Evolutionary conservation across 2,888 invertebrate genomes (phyloP), one percentile per base, ranked within the genome.

Genomic region (Caenorhabditis sp.): DNA sequence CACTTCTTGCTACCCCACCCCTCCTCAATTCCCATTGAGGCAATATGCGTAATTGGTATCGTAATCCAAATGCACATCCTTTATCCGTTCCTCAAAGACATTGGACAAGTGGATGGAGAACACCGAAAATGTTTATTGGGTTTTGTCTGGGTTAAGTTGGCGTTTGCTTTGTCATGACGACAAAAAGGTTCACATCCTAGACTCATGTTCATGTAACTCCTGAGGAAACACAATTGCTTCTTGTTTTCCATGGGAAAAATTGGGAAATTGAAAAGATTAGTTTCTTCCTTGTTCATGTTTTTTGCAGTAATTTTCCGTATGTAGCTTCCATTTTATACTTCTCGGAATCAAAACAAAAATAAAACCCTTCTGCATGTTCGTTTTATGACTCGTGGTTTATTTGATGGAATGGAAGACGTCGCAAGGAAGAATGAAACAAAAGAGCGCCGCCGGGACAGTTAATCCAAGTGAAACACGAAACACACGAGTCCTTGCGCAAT

Each of bases 21-120:
- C 40, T 26, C 40, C 32, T 51, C 69, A 62, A 77, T 78, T 69
- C 77, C 69, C 51, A 65, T 64, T 71, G 47, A 78, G 47, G 65
- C 72, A 80, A 80, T 80, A 74, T 72, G 51, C 40, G 53, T 81
- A 81, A 81, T 81, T 81, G 81, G 70, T 81, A 77, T 81, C 76
- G 76, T 70, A 80, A 76, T 70, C 80, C 70, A 67, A 61, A 62
- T 68, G 68, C 65, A 53, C 77, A 68, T 64, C 76, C 56, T n/a
- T 61, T 24, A 26, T 51, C 44, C 37, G 55, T 37, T 61, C 35
- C 26, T 47, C n/a, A 37, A 56, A 68, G 55, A 56, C 40, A 50
- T 13, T 13, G 50, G 20, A 60, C 37, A 22, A n/a, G n/a, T n/a
- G n/a, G n/a, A n/a, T n/a, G n/a, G n/a, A n/a, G n/a, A n/a, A n/a